Evolutionary conservation across 1,140 invertebrate genomes (phyloP).

Genomic region (Tetramorium parvispinum): DNA sequence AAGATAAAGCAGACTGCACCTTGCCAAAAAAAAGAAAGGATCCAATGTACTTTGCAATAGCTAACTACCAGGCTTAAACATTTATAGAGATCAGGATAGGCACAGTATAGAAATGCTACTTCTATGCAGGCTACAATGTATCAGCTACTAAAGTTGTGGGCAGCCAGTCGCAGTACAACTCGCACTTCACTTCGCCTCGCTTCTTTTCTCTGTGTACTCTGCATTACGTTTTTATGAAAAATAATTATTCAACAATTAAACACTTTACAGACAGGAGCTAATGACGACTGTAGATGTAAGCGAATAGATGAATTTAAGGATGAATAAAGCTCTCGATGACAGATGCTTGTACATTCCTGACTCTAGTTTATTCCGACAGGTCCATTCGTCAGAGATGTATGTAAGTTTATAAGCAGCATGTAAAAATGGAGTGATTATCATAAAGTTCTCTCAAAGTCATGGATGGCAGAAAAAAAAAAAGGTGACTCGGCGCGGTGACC

Average conservation of each 20-base stretch:
- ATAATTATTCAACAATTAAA: conserved; percentile 33
- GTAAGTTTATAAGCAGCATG: not conserved
- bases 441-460: not conserved
- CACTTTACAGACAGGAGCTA: not conserved
- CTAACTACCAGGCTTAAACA: conserved; percentile 72
- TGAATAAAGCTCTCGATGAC: conserved; percentile 39
- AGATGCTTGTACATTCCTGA: conserved; percentile 13
- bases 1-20: conserved; percentile 81
- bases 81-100: conserved; percentile 49
- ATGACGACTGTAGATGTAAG: not conserved
- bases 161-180: conserved; percentile 42
- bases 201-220: not conserved
- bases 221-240: conserved; percentile 1
- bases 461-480: not conserved
- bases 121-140: conserved; percentile 48
- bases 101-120: conserved; percentile 38
- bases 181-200: conserved; percentile 2
- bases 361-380: not conserved
- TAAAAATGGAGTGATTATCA: not conserved
- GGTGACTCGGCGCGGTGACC: too few species aligned
- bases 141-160: conserved; percentile 37
- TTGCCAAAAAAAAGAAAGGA: conserved; percentile 79
- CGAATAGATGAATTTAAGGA: not conserved
- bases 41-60: conserved; percentile 73
- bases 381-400: not conserved